Conservation (phyloP, 2,113 vertebrate genomes). For the Chaetops frenatus region DNA sequence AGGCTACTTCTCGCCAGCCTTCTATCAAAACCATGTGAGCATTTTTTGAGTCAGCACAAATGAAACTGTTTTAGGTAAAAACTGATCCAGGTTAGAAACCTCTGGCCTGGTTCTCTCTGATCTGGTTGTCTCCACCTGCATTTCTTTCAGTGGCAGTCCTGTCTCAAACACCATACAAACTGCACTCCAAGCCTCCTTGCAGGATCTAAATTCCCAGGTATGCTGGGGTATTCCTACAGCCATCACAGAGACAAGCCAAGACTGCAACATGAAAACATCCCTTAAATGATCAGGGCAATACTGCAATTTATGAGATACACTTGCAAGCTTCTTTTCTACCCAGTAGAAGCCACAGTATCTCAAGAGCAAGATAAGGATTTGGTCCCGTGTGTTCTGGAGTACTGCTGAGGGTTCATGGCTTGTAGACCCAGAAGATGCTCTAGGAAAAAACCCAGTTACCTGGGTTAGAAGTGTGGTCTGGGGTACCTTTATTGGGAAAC, state of each 20-base stretch:
- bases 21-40: fast-evolving
- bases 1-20: background rate
- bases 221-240: background rate
- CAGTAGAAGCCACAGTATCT: background rate
- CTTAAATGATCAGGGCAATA: background rate
- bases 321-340: background rate
- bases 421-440: background rate
- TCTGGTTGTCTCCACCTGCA: background rate
- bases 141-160: background rate
- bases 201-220: background rate
- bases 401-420: background rate
- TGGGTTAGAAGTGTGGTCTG: background rate
- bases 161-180: background rate
- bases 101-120: background rate
- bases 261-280: background rate
- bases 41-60: background rate
- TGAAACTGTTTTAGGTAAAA: background rate
- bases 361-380: background rate
- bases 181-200: background rate
- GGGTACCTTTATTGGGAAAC: background rate
- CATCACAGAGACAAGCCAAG: background rate
- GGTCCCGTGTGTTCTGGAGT: background rate
- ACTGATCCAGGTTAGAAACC: background rate
- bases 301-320: background rate
- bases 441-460: background rate